Base-by-base conservation (phyloP, 30 jellyfish, hydroid and myxozoan genomes). In the Mastigias papua region DNA sequence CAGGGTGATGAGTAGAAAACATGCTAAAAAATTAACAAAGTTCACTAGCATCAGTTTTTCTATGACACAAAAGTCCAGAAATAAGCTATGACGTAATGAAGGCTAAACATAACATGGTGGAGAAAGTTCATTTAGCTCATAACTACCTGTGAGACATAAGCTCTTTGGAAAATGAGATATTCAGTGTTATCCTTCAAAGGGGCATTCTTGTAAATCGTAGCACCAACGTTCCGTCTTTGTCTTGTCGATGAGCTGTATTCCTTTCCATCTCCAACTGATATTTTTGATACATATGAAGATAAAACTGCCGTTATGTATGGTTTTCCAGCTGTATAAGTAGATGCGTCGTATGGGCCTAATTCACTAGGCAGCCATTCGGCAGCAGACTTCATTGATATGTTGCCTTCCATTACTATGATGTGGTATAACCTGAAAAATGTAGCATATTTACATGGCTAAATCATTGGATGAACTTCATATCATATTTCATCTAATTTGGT, bases 181-280 rank as follows among this genome's bases (percentile, higher is more conserved):
- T 48, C 61, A 0, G 97, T 80, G 22, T 80, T 90, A 16, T 74
- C 63, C 65, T 88, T 84, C 66, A 93, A 69, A 10, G 87, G 81
- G 16, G 64, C 94, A 74, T 93, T 93, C 22, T 62, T 62, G 75
- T 63, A 87, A 50, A 76, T 63, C 16, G 48, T 28, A 25, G 74
- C 51, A 22, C 91, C 90, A 30, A 73, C 82, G 48, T 69, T 29
- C 54, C 84, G 62, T 28, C 87, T 48, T 32, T 34, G 49, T 58
- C 86, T 61, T 57, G 27, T 29, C 17, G 86, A 67, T 49, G 27
- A 25, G 20, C 69, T 62, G 91, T 70, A 93, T 34, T 49, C 49
- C 49, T 93, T 89, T 34, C 97, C 97, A 83, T 93, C 93, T 17
- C 98, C 98, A 49, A 93, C 67, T 7, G 90, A 21, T 48, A 90